Evolutionary conservation across 2,113 vertebrate species (phyloP).

Genomic region (Anguilla japonica): DNA sequence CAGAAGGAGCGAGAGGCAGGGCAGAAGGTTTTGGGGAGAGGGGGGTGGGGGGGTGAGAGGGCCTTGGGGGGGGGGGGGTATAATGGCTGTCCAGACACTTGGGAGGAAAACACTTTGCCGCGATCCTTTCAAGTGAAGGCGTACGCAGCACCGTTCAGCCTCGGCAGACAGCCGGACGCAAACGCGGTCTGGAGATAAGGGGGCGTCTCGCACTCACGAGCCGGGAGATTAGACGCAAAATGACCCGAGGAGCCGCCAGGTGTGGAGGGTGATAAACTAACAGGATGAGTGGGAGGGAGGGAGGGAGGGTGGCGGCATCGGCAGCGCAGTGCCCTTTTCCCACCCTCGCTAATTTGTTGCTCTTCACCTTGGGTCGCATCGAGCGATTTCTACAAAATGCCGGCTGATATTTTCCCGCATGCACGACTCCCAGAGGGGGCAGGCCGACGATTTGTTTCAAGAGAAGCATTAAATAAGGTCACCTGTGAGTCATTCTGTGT

Average conservation of each 20-base stretch:
- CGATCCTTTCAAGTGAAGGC: background rate
- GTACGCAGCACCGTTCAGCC: background rate
- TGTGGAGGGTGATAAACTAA: constrained; percentile 18
- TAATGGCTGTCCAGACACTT: background rate
- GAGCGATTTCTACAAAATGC: too few relatives aligned
- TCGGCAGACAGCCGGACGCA: background rate
- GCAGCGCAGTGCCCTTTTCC: background rate
- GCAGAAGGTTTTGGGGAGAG: background rate
- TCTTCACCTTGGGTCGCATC: too few relatives aligned
- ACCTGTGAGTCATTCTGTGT: background rate
- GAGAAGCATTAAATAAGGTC: too few relatives aligned
- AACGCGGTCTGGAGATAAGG: background rate
- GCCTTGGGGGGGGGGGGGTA: background rate
- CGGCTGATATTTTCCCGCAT: too few relatives aligned
- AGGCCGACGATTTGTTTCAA: too few relatives aligned
- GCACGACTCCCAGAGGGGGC: too few relatives aligned
- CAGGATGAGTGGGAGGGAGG: background rate
- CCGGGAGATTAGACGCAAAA: background rate
- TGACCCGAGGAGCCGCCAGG: background rate
- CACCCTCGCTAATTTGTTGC: too few relatives aligned
- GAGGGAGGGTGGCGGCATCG: background rate
- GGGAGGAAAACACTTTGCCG: background rate
- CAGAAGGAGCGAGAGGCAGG: background rate
- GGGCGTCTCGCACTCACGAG: background rate
- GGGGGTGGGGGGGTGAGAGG: background rate